A percentile compares a stretch with the other conserved stretches of the same genome.
phyloP scores from a whole-genome alignment of 2,888 invertebrate species.

The Cataglyphis rosenhaueri region DNA sequence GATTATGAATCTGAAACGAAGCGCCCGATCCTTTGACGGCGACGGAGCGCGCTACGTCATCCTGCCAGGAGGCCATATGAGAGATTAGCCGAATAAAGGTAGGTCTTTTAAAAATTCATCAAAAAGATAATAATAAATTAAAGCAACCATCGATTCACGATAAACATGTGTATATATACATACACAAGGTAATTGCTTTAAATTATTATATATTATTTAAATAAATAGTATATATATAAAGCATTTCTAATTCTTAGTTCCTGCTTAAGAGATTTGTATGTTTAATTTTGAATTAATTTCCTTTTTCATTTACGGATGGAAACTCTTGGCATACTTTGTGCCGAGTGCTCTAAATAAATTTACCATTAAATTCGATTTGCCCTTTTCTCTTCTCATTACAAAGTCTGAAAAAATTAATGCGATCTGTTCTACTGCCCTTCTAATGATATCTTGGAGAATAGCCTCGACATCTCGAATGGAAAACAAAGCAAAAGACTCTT shows the following conservation, averaged over 20 bases:
- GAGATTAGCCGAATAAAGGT: not conserved
- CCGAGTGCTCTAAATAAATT: not conserved
- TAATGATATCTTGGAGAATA: conserved; percentile 15
- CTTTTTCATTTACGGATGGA: not conserved
- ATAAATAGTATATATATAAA: not conserved
- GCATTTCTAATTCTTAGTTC: not conserved
- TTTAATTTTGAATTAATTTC: not conserved
- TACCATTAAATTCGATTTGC: conserved; percentile 1
- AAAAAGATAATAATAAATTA: not conserved
- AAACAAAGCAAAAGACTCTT: conserved; percentile 5
- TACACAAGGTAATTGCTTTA: not conserved
- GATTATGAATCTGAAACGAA: conserved; percentile 39
- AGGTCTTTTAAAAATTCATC: not conserved
- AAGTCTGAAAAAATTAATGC: conserved; percentile 11
- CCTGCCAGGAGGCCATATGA: not conserved
- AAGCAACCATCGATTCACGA: not conserved
- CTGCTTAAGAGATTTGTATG: not conserved
- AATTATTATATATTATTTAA: not conserved
- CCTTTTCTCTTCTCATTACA: not conserved
- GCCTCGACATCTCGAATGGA: conserved; percentile 1
- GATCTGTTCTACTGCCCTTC: not conserved
- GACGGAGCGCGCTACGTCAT: conserved; percentile 12
- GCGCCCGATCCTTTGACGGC: conserved; percentile 5
- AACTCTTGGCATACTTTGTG: not conserved
- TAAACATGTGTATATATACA: not conserved